Evolutionary conservation across 2,888 invertebrate species (phyloP).

Genomic region (Pterobdella sp.): DNA sequence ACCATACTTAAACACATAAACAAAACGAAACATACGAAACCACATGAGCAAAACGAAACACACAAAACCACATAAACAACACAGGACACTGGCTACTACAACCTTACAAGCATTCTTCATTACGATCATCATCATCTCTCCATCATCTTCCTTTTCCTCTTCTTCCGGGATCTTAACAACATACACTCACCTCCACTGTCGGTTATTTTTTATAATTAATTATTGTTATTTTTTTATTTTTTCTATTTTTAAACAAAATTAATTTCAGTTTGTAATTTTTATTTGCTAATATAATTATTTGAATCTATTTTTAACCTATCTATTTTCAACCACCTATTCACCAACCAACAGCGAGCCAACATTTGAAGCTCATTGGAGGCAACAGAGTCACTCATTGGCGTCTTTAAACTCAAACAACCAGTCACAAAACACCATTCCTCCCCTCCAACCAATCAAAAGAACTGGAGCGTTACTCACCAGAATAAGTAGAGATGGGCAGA

Average conservation of each 20-base stretch:
- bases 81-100: constrained; percentile 3
- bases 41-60: background rate
- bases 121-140: background rate
- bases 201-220: background rate
- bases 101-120: background rate
- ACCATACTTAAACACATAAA: background rate
- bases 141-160: background rate
- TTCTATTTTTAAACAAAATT: no score
- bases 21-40: background rate
- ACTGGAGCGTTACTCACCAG: constrained; percentile 42
- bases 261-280: no score
- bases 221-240: background rate
- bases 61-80: background rate
- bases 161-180: background rate
- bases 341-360: constrained; percentile 28
- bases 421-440: constrained; percentile 27
- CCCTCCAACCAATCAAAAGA: constrained; percentile 41
- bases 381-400: constrained; percentile 26
- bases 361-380: constrained; percentile 35
- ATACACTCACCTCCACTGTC: background rate
- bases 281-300: no score
- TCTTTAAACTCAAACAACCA: constrained; percentile 11
- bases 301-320: no score
- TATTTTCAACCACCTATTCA: background rate
- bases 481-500: constrained; percentile 44